Base-by-base conservation (phyloP, 1,140 invertebrate genomes). In the Sinella curviseta region DNA sequence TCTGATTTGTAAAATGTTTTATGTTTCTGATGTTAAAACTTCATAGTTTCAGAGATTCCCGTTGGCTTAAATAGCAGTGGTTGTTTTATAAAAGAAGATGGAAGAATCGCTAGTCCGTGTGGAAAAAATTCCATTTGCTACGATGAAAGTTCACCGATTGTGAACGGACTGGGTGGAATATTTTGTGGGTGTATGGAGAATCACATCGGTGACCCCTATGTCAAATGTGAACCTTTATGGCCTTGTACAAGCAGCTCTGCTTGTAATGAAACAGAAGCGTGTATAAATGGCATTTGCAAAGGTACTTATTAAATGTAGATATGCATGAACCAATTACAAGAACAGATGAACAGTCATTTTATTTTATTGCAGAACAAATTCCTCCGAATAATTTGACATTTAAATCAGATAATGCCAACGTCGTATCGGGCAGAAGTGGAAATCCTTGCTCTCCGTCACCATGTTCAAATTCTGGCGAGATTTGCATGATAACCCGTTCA, bases 101-200 rank as follows among this genome's bases (percentile, higher is more conserved):
- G 12, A 2, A 30, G 31, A 31, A 70, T 70, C 31, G 2, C 24
- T 31, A 70, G 65, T 70, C 65, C 65, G 4, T 70, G 65, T 33
- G 65, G 65, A 33, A 14, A 33, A 12, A 70, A 70, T 33, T 70
- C 65, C 3, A 24, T 70, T 70, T 70, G 65, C 31, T 70, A 70
- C n/a, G 65, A 70, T 30, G 65, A 20, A 8, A 48, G 39, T 48
- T 8, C 8, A 8, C 8, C 20, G 20, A 48, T 20, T 48, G 8
- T 20, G 8, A 48, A 48, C 31, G 26, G 31, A 31, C 31, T 30
- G 31, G 57, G 16, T 17, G 65, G 65, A 30, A 4, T 33, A 30
- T 70, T 70, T 70, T 70, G 65, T 70, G 65, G 65, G 8, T 70
- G 65, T 24, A 70, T 31, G 65, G 65, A 31, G 8, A n/a, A 70